phyloP scores from a whole-genome alignment of 2,797 vertebrate genomes.

The Parotocinclus haroldoi region DNA sequence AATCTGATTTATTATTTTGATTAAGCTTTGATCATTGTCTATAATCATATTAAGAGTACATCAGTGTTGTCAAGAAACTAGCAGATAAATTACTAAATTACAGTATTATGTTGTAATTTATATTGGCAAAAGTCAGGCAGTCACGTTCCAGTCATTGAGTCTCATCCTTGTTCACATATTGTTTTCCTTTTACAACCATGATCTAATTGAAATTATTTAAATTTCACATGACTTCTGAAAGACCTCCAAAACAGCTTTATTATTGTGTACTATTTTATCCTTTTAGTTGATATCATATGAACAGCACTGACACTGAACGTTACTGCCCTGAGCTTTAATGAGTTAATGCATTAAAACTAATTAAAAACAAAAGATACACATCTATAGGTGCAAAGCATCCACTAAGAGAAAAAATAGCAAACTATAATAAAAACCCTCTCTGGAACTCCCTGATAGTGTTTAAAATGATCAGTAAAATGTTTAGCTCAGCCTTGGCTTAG shows the following conservation, averaged over 20 bases:
- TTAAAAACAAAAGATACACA: background rate
- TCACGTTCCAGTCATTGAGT: conserved; percentile 14
- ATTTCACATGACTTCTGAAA: conserved; percentile 26
- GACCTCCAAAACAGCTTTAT: conserved; percentile 17
- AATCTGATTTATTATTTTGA: too few species aligned
- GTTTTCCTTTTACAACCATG: conserved; percentile 25
- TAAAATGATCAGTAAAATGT: background rate
- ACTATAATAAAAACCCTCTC: background rate
- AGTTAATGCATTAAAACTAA: conserved; percentile 56
- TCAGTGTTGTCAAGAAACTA: too few species aligned
- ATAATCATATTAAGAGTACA: too few species aligned
- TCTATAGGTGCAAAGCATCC: conserved; percentile 3
- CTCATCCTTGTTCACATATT: conserved; percentile 20
- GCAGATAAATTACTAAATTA: too few species aligned
- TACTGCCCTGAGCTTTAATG: conserved; percentile 62
- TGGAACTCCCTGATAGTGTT: background rate
- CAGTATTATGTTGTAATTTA: too few species aligned
- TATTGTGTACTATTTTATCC: conserved; percentile 19
- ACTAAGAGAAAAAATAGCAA: background rate
- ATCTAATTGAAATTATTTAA: conserved; percentile 38
- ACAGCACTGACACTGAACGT: conserved; percentile 29
- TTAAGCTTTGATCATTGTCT: too few species aligned
- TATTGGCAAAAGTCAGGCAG: too few species aligned
- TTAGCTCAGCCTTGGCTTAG: background rate
- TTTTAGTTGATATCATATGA: conserved; percentile 30